Evolutionary conservation across 1,140 invertebrate genomes (phyloP), one percentile per base, ranked within the genome.

Genomic region (Aradophagus sp.): DNA sequence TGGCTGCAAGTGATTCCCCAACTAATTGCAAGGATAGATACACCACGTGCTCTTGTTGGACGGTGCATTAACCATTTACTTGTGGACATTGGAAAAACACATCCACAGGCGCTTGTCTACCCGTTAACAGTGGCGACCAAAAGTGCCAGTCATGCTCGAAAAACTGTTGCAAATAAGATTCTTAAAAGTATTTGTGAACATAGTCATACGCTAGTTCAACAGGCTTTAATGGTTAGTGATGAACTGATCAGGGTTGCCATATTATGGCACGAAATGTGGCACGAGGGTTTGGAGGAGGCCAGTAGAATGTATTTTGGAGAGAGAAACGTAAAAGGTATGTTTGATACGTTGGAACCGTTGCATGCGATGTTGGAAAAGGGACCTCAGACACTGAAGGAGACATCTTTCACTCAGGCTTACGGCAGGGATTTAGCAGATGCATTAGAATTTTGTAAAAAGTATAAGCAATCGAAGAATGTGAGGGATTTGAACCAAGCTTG

Each of bases 1-100:
- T 99, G 98, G 98, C 87, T 99, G 1, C 97, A 99, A 89, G 97
- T 99, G 0, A 99, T 99, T 72, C 98, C 98, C 0, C 98, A 99
- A 84, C 85, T 99, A 1, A 99, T 99, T 69, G 97, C 98, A 1
- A 89, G 98, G 38, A 98, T 99, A 62, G 98, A 99, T 79, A 97
- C 96, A 0, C 93, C 94, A 0, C 88, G 96, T 15, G 90, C 91
- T 56, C 80, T 96, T 35, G 97, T 99, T 0, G 93, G 93, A 0
- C 90, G 93, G 48, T 87, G 99, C 10, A 97, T 99, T 68, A 94
- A 98, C 81, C 93, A 97, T 76, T 86, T 99, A 3, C 85, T 99
- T 1, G 94, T 97, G 47, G 97, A 99, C 78, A 97, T 99, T 76
- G 96, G 97, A 6, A 95, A 95, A 77, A 91, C 92, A 26, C 93